A percentile compares a stretch with the other conserved stretches of the same genome.
Conservation (phyloP, 37 sponge, comb jelly and placozoan species). For the Axinella damicornis region DNA sequence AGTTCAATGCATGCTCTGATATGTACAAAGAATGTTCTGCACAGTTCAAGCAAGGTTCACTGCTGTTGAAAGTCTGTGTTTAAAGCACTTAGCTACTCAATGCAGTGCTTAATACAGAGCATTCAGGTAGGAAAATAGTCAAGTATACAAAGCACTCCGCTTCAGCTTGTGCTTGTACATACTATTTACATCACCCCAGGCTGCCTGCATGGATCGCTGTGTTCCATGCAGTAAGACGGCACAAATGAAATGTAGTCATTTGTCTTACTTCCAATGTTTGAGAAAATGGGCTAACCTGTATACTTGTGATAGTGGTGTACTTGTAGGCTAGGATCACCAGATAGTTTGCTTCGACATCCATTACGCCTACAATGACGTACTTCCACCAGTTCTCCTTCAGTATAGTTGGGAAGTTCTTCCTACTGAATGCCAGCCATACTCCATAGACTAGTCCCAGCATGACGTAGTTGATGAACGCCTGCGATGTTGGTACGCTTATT, state of each 20-base stretch:
- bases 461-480: conserved; percentile 69
- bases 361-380: conserved; percentile 69
- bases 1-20: too few relatives aligned
- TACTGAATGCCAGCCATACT: conserved; percentile 25
- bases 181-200: too few relatives aligned
- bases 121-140: too few relatives aligned
- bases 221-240: too few relatives aligned
- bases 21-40: too few relatives aligned
- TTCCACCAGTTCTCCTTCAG: conserved; percentile 78
- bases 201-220: too few relatives aligned
- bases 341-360: conserved; percentile 90
- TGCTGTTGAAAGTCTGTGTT: too few relatives aligned
- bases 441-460: conserved; percentile 66
- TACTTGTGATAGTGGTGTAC: conserved; percentile 89
- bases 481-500: conserved; percentile 71
- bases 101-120: too few relatives aligned
- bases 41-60: too few relatives aligned
- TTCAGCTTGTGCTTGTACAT: too few relatives aligned
- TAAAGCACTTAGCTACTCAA: too few relatives aligned
- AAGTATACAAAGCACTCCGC: too few relatives aligned
- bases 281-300: conserved; percentile 70
- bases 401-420: conserved; percentile 47
- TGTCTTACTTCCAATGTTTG: neutral
- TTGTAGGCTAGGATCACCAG: conserved; percentile 77
- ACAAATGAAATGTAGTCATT: neutral